A percentile compares a stretch with the other conserved stretches of the same genome.
phyloP scores from a whole-genome alignment of 2,888 invertebrate genomes.

The Papilio gigon region DNA sequence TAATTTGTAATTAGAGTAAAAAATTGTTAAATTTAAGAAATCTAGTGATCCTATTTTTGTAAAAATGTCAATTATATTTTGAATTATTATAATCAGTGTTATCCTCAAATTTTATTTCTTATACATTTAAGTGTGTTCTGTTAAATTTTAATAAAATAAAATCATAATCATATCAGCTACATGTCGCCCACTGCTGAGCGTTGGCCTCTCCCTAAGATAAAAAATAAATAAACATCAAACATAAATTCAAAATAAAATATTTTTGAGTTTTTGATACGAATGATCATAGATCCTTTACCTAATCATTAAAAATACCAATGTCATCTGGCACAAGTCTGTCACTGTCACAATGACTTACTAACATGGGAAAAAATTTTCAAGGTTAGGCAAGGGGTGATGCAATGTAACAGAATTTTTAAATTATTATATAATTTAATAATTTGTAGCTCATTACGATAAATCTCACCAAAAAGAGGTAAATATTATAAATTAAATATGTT shows the following conservation, averaged over 20 bases:
- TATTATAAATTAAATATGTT: background rate
- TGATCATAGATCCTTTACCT: background rate
- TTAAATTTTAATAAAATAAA: too few species aligned
- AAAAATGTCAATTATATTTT: too few species aligned
- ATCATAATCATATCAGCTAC: too few species aligned
- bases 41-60: too few species aligned
- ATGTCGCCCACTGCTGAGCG: too few species aligned
- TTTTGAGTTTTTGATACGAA: background rate
- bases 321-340: background rate
- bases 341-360: slow-evolving; percentile 33
- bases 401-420: slow-evolving; percentile 57
- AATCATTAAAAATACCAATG: background rate
- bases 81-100: too few species aligned
- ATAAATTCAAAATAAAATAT: background rate
- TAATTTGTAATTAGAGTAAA: too few species aligned
- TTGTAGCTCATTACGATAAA: slow-evolving; percentile 24
- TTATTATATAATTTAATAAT: slow-evolving; percentile 65
- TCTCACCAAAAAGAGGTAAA: slow-evolving; percentile 42
- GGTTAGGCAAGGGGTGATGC: slow-evolving; percentile 57
- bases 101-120: too few species aligned
- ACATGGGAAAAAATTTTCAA: slow-evolving; percentile 35
- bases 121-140: too few species aligned
- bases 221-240: background rate
- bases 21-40: too few species aligned
- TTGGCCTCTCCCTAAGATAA: too few species aligned